Base-by-base conservation (phyloP, 2,113 vertebrate species). In the Neolamprologus toae region DNA sequence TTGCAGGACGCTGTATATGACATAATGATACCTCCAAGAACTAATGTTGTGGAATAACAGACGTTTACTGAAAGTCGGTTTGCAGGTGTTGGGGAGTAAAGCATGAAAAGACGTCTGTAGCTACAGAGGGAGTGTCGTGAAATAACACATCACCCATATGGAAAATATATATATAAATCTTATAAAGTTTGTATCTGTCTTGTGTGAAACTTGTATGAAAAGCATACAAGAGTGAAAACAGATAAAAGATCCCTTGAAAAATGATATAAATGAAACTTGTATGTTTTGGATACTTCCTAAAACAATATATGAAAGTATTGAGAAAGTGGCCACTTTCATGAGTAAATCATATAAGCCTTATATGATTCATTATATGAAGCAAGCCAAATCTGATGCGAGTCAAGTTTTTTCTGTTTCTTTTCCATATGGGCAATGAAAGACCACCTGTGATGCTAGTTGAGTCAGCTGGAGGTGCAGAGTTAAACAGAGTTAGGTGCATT, bases 21-120 rank as follows among this genome's bases (percentile, higher is more conserved):
- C 40, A 19, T 19, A 12, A 28, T 47, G 71, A 76, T 76, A 28
- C 40, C 71, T 17, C 4, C 23, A 8, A 31, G 71, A 76, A 49
- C 16, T 19, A 76, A 76, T 49, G 42, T 76, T 6, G 16, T 31
- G 71, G 42, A 76, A 31, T 31, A 49, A 76, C 23, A 76, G 23
- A 31, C 23, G 0, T 76, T 0, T 76, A 28, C 42, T 28, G 4
- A 76, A 16, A 16, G n/a, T 2, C 0, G 9, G 9, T 73, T 73
- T 0, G 9, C 42, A 76, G 71, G 6, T 49, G 23, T 31, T 78
- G 71, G 71, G 8, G 9, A 19, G 0, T 8, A 49, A 78, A 31
- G 42, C 0, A 47, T 76, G 0, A 76, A 76, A 28, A 47, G 40
- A 28, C 2, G 0, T 76, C 14, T 76, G 9, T 28, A 76, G 71